A percentile compares a stretch with the other conserved stretches of the same genome.
phyloP scores from a whole-genome alignment of 2,797 vertebrate genomes.

The Pangasius sanitwongsei region DNA sequence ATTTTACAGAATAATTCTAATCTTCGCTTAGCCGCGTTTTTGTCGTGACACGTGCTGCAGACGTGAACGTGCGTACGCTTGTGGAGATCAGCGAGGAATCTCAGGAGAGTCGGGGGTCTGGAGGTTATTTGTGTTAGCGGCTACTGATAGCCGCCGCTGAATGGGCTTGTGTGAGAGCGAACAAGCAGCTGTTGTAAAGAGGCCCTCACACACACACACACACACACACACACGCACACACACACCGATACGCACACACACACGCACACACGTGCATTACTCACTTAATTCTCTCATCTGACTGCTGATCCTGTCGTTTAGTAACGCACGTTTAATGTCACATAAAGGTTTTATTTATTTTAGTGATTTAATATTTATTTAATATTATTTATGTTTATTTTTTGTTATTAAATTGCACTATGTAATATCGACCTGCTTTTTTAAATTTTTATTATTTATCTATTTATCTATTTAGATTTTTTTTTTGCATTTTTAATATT shows the following conservation, averaged over 20 bases:
- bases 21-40: background rate
- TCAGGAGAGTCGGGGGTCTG: conserved; percentile 21
- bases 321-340: background rate
- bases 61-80: background rate
- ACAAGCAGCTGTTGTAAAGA: conserved; percentile 44
- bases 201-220: conserved; percentile 21
- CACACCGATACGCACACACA: conserved; percentile 13
- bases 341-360: background rate
- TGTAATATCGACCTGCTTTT: background rate
- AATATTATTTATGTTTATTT: background rate
- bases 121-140: conserved; percentile 16
- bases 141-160: conserved; percentile 9
- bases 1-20: background rate
- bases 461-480: too few relatives aligned
- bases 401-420: background rate
- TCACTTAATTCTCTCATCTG: background rate
- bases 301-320: background rate
- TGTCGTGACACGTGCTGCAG: background rate
- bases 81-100: background rate
- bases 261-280: background rate
- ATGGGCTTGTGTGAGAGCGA: conserved; percentile 11
- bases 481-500: too few relatives aligned
- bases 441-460: background rate
- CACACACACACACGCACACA: conserved; percentile 15
- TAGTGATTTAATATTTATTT: background rate